Evolutionary conservation across 2,797 vertebrate genomes (phyloP).

Genomic region (Esox masquinongy): DNA sequence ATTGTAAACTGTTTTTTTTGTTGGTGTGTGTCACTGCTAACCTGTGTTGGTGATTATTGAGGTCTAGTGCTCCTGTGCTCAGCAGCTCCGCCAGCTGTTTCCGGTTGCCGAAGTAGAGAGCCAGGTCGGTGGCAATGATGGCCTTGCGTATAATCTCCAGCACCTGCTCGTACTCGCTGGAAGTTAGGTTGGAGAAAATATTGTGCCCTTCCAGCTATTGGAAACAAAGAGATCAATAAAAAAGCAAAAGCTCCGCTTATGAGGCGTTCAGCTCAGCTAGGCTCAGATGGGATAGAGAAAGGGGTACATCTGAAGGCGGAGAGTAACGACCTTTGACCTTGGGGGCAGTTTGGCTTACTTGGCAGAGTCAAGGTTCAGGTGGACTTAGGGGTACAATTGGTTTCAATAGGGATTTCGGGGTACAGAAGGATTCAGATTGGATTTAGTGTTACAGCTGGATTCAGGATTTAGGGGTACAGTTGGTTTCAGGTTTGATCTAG

Average conservation of each 20-base stretch:
- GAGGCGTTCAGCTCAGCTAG: conserved; percentile 70
- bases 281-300: conserved; percentile 49
- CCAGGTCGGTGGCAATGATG: conserved; percentile 98
- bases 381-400: too few species aligned
- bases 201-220: conserved; percentile 99
- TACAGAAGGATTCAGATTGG: too few species aligned
- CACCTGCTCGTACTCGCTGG: conserved; percentile 96
- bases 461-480: too few species aligned
- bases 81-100: conserved; percentile 91
- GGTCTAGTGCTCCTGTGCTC: conserved; percentile 80
- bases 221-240: conserved; percentile 90
- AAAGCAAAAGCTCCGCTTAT: conserved; percentile 86
- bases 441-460: too few species aligned
- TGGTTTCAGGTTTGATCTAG: too few species aligned
- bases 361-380: background rate
- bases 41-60: conserved; percentile 94
- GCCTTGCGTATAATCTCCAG: conserved; percentile 99
- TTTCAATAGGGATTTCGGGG: too few species aligned
- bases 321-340: conserved; percentile 19
- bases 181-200: conserved; percentile 99
- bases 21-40: conserved; percentile 53
- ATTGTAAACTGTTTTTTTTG: too few species aligned
- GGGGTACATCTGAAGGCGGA: conserved; percentile 5
- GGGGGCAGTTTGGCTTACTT: conserved; percentile 13
- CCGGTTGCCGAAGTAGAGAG: conserved; percentile 96